A percentile compares a stretch with the other conserved stretches of the same genome.
Evolutionary conservation across 2,113 vertebrate genomes (phyloP).

Genomic region (Anarhynchus alexandrinus): DNA sequence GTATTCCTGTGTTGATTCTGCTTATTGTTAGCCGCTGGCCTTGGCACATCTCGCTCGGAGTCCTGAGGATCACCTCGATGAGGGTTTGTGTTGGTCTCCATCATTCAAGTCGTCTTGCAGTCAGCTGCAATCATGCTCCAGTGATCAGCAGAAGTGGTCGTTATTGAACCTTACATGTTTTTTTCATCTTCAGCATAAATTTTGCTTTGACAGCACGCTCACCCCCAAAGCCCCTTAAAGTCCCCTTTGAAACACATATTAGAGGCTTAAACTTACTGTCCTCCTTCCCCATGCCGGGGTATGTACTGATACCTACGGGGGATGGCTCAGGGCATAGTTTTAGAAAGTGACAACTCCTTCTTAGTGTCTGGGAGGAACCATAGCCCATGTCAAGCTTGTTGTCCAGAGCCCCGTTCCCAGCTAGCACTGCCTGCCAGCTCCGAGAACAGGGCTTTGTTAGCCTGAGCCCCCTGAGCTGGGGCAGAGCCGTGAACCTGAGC

Average conservation of each 20-base stretch:
- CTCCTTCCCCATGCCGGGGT: not conserved
- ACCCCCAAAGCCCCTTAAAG: not conserved
- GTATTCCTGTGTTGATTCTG: not conserved
- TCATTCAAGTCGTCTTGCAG: not conserved
- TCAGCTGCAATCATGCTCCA: not conserved
- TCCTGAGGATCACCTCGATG: not conserved
- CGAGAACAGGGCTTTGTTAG: not conserved
- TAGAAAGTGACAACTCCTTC: not conserved
- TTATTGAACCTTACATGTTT: not conserved
- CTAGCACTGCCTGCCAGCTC: not conserved
- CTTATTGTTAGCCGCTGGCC: not conserved
- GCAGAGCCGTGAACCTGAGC: not conserved
- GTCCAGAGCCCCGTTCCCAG: not conserved
- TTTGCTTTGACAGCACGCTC: not conserved
- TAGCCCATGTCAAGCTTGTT: not conserved
- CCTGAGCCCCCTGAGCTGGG: not conserved
- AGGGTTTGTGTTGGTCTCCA: not conserved
- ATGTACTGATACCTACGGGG: not conserved
- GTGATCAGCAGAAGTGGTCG: not conserved
- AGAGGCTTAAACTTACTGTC: not conserved
- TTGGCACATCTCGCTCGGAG: not conserved
- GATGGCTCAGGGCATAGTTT: not conserved
- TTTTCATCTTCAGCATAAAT: not conserved
- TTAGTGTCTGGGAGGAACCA: not conserved
- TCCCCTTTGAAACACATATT: not conserved